Base-by-base conservation (phyloP, 2,888 invertebrate genomes). In the Melanostoma scalare region DNA sequence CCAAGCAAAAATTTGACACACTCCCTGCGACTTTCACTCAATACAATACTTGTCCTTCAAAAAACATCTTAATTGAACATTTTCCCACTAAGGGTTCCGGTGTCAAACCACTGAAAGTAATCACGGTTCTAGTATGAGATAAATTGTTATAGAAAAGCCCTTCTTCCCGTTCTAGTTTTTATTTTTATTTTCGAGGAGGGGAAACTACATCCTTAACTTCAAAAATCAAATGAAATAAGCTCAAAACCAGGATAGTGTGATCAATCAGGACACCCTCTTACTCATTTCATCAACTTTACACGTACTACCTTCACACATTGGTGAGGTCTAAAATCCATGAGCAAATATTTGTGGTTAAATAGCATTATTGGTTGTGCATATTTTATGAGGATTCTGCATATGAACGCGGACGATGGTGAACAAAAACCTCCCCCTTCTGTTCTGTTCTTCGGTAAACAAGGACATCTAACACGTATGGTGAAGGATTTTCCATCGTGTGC, bases 271-370 rank as follows among this genome's bases (percentile, higher is more conserved):
- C 4, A 6, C 38, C 30, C n/a, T 20, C 30, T 50, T 48, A n/a
- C 6, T 2, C 4, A 0, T 42, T 30, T 31, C 42, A 58, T 30
- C 31, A 2, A 56, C n/a, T 36, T n/a, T 20, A 0, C 20, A 20
- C 20, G 20, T n/a, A n/a, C 0, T n/a, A 0, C 48, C 6, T 46
- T 30, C 30, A n/a, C 3, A 10, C n/a, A 10, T 10, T 46, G 44
- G 3, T 9, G n/a, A 1, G n/a, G 5, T n/a, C 38, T 55, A 52
- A 84, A 84, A 75, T 84, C 79, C 48, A 61, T 84, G 71, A 79
- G 61, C 67, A 84, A 84, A 84, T 84, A 75, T 84, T 84, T 79
- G 79, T 38, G 74, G 69, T 84, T 79, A 79, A 84, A 84, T 71
- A 65, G 69, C 68, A 63, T 73, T 74, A 65, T 69, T 77, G 40